Evolutionary conservation across 2,888 invertebrate genomes (phyloP).

Genomic region (Lapara coniferarum): DNA sequence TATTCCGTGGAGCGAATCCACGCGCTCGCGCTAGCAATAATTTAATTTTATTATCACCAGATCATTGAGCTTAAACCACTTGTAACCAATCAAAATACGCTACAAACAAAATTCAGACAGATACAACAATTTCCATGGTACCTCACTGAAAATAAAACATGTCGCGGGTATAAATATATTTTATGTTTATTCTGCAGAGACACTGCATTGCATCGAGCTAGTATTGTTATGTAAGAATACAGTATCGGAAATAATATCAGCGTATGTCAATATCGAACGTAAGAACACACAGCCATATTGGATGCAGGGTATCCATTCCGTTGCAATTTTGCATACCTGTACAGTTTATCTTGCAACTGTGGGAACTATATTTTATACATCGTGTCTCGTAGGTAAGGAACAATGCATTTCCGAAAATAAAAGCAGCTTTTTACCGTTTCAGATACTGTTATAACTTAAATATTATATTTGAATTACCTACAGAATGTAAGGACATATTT

Average conservation of each 20-base stretch:
- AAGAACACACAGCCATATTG: background rate
- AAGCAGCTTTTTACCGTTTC: too few relatives aligned
- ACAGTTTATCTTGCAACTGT: background rate
- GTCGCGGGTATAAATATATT: conserved; percentile 5
- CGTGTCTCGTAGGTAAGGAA: background rate
- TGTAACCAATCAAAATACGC: background rate
- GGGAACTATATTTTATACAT: background rate
- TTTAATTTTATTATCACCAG: too few relatives aligned
- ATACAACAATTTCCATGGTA: background rate
- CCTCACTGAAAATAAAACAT: conserved; percentile 16
- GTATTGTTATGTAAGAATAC: conserved; percentile 10
- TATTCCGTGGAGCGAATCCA: too few relatives aligned
- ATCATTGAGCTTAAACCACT: background rate
- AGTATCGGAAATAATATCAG: conserved; percentile 15
- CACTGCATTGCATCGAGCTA: conserved; percentile 6
- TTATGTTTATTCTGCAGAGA: conserved; percentile 19
- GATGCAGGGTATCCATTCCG: background rate
- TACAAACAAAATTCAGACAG: background rate
- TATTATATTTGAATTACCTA: too few relatives aligned
- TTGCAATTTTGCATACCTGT: background rate
- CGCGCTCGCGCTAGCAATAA: too few relatives aligned
- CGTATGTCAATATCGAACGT: conserved; percentile 3
- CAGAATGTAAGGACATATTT: too few relatives aligned
- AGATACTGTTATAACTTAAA: too few relatives aligned
- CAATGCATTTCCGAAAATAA: too few relatives aligned